Percentiles rank a stretch among this genome's conserved stretches.
Conservation (phyloP, 2,888 invertebrate species). For the Macaria notata region DNA sequence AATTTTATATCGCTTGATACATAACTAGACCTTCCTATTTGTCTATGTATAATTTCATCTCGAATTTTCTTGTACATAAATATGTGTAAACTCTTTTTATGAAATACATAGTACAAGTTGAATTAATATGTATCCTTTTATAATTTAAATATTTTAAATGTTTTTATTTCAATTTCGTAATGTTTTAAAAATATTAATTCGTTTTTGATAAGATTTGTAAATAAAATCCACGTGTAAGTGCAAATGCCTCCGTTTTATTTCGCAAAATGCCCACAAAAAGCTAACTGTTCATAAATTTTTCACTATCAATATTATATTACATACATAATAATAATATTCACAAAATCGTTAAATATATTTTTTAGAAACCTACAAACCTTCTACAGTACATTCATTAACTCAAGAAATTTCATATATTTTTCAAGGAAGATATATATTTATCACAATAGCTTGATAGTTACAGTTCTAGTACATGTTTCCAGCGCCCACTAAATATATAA, state of each 20-base stretch:
- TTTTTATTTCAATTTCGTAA: background rate
- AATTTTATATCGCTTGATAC: background rate
- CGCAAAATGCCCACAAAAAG: constrained; percentile 80
- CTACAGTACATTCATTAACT: constrained; percentile 30
- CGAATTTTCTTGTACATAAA: too few relatives aligned
- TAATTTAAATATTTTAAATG: too few relatives aligned
- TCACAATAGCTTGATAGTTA: constrained; percentile 55
- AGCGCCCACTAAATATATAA: constrained; percentile 8
- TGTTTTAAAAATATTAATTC: constrained; percentile 5
- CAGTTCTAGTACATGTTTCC: constrained; percentile 13
- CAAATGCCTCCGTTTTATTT: constrained; percentile 72
- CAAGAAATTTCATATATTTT: constrained; percentile 2
- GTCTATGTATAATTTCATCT: too few relatives aligned
- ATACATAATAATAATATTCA: constrained; percentile 42
- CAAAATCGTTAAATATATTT: constrained; percentile 52
- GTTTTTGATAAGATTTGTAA: constrained; percentile 32
- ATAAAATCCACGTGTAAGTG: constrained; percentile 61
- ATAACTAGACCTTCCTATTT: background rate
- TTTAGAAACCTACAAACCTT: constrained; percentile 37
- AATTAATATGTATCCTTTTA: too few relatives aligned
- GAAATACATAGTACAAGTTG: too few relatives aligned
- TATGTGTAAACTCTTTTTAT: too few relatives aligned
- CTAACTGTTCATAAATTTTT: constrained; percentile 73
- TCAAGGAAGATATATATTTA: constrained; percentile 54
- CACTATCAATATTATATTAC: constrained; percentile 55